Percentiles rank a stretch among this genome's conserved stretches.
Evolutionary conservation across 1,140 invertebrate genomes (phyloP).

Genomic region (Charaxes varanes): DNA sequence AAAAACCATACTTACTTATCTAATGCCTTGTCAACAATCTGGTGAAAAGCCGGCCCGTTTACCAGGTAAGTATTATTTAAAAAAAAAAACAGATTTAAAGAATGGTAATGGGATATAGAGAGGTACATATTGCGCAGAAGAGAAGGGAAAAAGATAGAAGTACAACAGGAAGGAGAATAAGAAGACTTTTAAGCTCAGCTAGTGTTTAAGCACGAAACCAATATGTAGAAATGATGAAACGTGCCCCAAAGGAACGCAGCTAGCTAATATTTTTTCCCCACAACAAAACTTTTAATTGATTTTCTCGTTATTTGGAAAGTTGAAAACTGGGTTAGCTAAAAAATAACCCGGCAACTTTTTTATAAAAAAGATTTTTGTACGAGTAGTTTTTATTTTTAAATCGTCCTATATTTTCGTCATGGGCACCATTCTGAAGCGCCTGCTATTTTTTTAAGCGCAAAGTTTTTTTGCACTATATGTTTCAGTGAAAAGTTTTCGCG

Average conservation of each 20-base stretch:
- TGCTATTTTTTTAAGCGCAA: constrained; percentile 2
- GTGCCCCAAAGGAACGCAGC: not conserved
- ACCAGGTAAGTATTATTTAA: no score
- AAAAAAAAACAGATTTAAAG: no score
- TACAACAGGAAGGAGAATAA: no score
- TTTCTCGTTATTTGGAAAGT: constrained; percentile 4
- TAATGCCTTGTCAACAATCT: no score
- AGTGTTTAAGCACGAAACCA: not conserved
- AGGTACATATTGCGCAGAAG: no score
- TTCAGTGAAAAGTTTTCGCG: not conserved
- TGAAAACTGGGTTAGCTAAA: constrained; percentile 6
- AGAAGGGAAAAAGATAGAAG: no score
- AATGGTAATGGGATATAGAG: no score
- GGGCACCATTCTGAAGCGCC: not conserved
- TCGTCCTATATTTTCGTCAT: constrained; percentile 4
- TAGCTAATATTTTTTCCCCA: not conserved
- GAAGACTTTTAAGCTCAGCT: no score
- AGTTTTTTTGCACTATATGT: not conserved
- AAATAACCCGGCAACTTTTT: constrained; percentile 5
- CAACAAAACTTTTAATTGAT: constrained; percentile 4
- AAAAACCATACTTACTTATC: no score
- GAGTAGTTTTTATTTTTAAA: constrained; percentile 1
- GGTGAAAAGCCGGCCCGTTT: no score
- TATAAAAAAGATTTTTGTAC: no score
- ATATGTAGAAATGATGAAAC: no score